Percentiles rank a stretch among this genome's conserved stretches.
These are phyloP conservation scores for Phymatocera aterrima DNA, from an alignment of 2,888 invertebrate species.

Conservation along the genomic window DNA sequence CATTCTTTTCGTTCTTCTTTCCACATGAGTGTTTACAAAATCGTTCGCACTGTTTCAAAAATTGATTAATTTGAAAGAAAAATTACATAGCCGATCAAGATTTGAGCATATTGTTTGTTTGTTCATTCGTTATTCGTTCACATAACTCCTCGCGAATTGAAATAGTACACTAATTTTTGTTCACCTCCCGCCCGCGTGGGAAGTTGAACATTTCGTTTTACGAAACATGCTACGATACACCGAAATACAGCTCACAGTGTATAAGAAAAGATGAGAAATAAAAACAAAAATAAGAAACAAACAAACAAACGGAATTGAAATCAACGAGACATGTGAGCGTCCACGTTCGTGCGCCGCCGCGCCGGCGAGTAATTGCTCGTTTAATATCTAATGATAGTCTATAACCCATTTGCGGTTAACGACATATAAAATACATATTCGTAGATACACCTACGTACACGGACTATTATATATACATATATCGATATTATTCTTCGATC, in stretches of 20 bases:
- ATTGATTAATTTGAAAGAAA: too few relatives aligned
- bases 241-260: too few relatives aligned
- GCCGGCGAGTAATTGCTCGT: conserved; percentile 17
- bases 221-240: too few relatives aligned
- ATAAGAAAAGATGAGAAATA: background rate
- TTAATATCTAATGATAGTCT: conserved; percentile 3
- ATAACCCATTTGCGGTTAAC: conserved; percentile 3
- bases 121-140: too few relatives aligned
- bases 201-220: conserved; percentile 10
- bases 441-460: too few relatives aligned
- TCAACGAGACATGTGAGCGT: conserved; percentile 18
- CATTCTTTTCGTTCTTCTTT: too few relatives aligned
- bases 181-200: background rate
- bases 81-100: too few relatives aligned
- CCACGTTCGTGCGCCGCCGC: background rate
- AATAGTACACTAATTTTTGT: conserved; percentile 23
- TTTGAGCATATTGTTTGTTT: too few relatives aligned
- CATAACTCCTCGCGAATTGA: background rate
- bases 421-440: background rate
- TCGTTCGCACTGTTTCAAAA: too few relatives aligned
- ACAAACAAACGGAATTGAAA: background rate
- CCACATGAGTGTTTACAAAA: too few relatives aligned
- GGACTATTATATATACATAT: background rate
- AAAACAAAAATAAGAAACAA: background rate
- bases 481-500: background rate